phyloP scores from a whole-genome alignment of 1,140 invertebrate genomes.

The Tetramorium simillimum region DNA sequence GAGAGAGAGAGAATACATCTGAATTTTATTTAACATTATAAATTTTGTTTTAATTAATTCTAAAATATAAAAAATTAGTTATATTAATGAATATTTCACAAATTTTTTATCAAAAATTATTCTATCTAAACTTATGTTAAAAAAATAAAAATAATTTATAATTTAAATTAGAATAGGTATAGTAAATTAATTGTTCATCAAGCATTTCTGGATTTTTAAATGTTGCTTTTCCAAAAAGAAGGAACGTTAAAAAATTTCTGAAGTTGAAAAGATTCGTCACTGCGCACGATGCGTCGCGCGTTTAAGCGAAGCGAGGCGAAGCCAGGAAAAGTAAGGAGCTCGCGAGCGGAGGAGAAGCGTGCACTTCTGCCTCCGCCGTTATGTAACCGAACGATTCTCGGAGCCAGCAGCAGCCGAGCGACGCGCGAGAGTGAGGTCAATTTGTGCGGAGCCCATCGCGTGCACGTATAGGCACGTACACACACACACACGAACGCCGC shows the following conservation, averaged over 20 bases:
- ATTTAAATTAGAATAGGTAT: not conserved
- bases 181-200: not conserved
- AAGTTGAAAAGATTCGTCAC: not conserved
- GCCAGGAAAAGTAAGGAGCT: conserved; percentile 70
- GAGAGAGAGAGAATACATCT: too few species aligned
- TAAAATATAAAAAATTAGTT: not conserved
- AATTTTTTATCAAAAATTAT: not conserved
- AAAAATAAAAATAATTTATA: not conserved
- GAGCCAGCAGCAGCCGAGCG: conserved; percentile 62
- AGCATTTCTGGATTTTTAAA: not conserved
- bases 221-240: not conserved
- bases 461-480: not conserved
- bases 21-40: not conserved
- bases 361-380: conserved; percentile 71
- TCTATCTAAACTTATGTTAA: not conserved
- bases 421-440: conserved; percentile 66
- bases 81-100: not conserved
- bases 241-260: conserved; percentile 1
- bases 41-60: not conserved
- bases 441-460: conserved; percentile 59
- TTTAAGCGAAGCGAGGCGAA: conserved; percentile 50
- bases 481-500: not conserved
- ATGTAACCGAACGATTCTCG: conserved; percentile 74
- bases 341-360: conserved; percentile 63
- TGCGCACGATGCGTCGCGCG: not conserved